A percentile compares a stretch with the other conserved stretches of the same genome.
Evolutionary conservation across 2,797 vertebrate genomes (phyloP).

Genomic region (Brotogeris chrysoptera): DNA sequence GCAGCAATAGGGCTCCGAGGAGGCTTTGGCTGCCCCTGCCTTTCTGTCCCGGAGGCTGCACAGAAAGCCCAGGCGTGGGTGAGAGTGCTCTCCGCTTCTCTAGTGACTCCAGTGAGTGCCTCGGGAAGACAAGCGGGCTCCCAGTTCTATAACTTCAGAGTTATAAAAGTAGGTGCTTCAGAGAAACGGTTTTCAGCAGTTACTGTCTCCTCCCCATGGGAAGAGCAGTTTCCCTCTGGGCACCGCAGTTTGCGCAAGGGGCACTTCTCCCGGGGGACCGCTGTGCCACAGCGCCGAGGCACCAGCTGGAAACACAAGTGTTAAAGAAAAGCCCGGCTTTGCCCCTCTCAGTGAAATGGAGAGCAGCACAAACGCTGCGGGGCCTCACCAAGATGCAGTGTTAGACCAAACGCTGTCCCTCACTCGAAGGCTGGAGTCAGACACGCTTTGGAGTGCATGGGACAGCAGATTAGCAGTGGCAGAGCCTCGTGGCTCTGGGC

Average conservation of each 20-base stretch:
- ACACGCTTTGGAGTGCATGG: fast-evolving
- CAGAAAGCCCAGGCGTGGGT: fast-evolving
- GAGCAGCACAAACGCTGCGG: background rate
- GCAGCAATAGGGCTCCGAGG: background rate
- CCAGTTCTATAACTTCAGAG: background rate
- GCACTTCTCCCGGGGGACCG: fast-evolving
- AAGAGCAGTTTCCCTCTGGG: background rate
- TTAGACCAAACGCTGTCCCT: background rate
- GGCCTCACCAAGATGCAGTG: fast-evolving
- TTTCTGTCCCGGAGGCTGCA: fast-evolving
- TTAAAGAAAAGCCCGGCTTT: fast-evolving
- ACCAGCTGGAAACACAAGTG: fast-evolving
- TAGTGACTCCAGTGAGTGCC: no score
- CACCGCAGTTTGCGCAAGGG: background rate
- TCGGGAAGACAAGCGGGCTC: no score
- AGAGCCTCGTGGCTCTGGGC: fast-evolving
- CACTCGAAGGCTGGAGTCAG: background rate
- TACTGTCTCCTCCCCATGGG: no score
- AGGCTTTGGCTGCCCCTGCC: no score
- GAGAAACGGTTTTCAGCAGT: background rate
- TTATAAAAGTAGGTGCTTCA: background rate
- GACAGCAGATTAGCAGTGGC: background rate
- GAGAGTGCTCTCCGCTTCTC: fast-evolving
- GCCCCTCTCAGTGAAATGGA: fast-evolving
- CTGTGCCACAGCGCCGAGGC: fast-evolving